These are phyloP conservation scores for Myopa testacea DNA, from an alignment of 2,888 invertebrate genomes.

Conservation along the genomic window DNA sequence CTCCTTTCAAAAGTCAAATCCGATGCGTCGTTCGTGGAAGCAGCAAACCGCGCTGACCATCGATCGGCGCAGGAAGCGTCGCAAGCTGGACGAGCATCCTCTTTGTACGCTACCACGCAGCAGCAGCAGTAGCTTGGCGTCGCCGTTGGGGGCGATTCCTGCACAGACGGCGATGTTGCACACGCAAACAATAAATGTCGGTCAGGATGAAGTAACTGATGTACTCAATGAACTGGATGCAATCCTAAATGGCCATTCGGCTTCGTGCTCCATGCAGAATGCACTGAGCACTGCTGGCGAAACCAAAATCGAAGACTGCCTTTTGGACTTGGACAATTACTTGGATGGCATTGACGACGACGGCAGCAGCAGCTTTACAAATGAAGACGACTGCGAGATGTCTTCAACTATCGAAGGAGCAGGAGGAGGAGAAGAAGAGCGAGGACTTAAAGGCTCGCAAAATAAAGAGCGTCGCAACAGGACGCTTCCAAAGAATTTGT, in stretches of 20 bases:
- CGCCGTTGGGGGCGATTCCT: conserved; percentile 1
- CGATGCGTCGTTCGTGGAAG: conserved; percentile 45
- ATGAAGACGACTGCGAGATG: conserved; percentile 42
- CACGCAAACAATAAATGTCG: neutral
- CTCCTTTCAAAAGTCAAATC: conserved; percentile 48
- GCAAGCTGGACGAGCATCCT: conserved; percentile 52
- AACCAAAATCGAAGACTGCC: conserved; percentile 68
- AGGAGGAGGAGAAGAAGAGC: neutral
- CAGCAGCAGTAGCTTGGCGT: conserved; percentile 29
- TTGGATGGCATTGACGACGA: conserved; percentile 69
- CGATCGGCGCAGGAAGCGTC: conserved; percentile 44
- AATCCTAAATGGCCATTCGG: conserved; percentile 60
- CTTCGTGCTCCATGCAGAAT: conserved; percentile 45
- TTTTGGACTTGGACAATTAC: conserved; percentile 71
- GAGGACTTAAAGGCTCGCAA: neutral
- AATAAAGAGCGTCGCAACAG: conserved; percentile 47
- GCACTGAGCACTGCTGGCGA: conserved; percentile 35
- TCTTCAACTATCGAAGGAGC: conserved; percentile 28
- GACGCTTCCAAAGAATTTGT: conserved; percentile 54
- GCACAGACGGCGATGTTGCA: neutral
- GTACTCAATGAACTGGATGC: conserved; percentile 63
- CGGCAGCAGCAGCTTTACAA: conserved; percentile 46
- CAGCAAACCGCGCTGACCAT: conserved; percentile 48
- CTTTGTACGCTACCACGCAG: conserved; percentile 49
- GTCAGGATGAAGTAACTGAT: conserved; percentile 31